phyloP scores from a whole-genome alignment of 1,140 invertebrate species.

The Drosophila willistoni region DNA sequence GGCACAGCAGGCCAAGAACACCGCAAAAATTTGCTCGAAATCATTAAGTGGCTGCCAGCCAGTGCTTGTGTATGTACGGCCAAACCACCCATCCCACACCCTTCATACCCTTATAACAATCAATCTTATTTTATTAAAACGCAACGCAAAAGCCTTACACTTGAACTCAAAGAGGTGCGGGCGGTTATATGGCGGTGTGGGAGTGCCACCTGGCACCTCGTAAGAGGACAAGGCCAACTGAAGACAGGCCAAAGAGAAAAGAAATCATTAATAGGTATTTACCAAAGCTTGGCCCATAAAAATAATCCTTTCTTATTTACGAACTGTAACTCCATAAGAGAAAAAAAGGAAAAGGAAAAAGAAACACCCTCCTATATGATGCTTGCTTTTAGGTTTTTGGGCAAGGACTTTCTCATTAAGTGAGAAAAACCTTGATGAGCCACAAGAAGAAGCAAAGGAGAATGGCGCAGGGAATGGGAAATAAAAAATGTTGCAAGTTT shows the following conservation, averaged over 20 bases:
- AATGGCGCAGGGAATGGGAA: background rate
- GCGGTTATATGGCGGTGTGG: background rate
- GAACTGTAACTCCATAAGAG: constrained; percentile 43
- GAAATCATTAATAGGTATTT: constrained; percentile 58
- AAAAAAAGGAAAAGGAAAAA: no score
- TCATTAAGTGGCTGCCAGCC: constrained; percentile 60
- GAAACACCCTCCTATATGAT: constrained; percentile 27
- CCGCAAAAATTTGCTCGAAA: constrained; percentile 39
- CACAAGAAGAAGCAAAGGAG: constrained; percentile 4
- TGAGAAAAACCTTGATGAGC: constrained; percentile 60
- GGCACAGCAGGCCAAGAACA: constrained; percentile 30
- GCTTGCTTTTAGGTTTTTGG: constrained; percentile 25
- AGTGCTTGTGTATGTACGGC: background rate
- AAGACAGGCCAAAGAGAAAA: constrained; percentile 38
- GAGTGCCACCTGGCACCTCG: background rate
- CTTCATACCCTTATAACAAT: constrained; percentile 55
- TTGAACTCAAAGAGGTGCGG: constrained; percentile 17
- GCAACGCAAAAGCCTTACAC: constrained; percentile 26
- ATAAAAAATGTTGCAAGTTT: constrained; percentile 77
- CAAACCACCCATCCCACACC: background rate
- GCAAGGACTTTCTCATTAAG: constrained; percentile 58
- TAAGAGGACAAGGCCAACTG: constrained; percentile 16
- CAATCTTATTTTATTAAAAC: constrained; percentile 68
- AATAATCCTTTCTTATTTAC: constrained; percentile 78
- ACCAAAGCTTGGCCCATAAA: constrained; percentile 49